phyloP scores from a whole-genome alignment of 1,140 invertebrate species.

The Heliconius eleuchia region DNA sequence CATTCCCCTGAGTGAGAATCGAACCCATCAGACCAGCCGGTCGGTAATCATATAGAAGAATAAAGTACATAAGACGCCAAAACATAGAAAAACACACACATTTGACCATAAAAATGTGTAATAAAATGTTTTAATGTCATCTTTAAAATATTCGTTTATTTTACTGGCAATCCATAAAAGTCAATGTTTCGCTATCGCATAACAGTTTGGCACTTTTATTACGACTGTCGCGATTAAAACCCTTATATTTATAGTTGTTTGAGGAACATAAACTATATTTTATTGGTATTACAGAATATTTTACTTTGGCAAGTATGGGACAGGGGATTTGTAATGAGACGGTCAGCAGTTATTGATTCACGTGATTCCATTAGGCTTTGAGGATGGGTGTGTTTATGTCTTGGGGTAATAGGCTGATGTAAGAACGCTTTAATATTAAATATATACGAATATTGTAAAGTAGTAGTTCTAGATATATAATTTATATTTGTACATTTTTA shows the following conservation, averaged over 20 bases:
- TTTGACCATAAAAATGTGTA: neutral
- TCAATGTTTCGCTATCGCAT: conserved; percentile 56
- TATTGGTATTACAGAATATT: neutral
- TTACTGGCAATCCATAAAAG: conserved; percentile 61
- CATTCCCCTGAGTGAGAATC: too few relatives aligned
- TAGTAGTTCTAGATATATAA: neutral
- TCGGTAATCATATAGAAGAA: too few relatives aligned
- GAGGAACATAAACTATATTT: neutral
- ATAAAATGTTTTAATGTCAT: conserved; percentile 13
- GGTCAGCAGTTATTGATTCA: conserved; percentile 75
- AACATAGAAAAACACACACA: neutral
- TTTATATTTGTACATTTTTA: neutral
- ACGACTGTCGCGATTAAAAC: conserved; percentile 55
- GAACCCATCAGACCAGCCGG: too few relatives aligned
- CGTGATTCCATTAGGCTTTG: conserved; percentile 63
- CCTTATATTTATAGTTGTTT: conserved; percentile 36
- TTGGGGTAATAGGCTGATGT: conserved; percentile 1
- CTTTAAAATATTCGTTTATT: conserved; percentile 46
- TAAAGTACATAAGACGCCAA: neutral
- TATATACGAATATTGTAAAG: neutral
- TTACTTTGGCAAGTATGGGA: conserved; percentile 39
- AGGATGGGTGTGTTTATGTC: conserved; percentile 35
- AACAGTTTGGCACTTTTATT: conserved; percentile 74
- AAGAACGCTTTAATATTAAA: neutral
- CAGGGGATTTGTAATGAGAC: conserved; percentile 64